phyloP scores from a whole-genome alignment of 2,888 invertebrate genomes.

The Orchesella flavescens region DNA sequence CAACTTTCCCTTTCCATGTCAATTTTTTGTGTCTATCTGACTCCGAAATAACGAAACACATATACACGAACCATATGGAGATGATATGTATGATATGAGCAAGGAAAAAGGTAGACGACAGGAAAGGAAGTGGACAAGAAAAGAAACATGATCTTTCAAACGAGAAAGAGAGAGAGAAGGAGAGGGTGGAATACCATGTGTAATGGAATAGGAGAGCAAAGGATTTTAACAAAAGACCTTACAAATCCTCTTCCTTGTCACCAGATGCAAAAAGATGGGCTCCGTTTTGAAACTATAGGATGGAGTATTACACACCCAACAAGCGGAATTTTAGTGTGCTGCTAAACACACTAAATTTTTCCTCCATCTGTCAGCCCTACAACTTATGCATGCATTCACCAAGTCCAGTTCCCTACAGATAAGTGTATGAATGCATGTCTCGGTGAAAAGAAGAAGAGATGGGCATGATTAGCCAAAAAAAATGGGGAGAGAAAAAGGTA shows the following conservation, averaged over 20 bases:
- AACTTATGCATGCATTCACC: no score
- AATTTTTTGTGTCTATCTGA: not conserved
- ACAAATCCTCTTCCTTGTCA: slow-evolving; percentile 45
- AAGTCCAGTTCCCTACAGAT: not conserved
- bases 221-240: slow-evolving; percentile 45
- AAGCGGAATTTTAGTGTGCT: no score
- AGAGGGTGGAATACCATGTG: not conserved
- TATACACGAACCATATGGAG: slow-evolving; percentile 32
- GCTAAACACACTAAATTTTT: no score
- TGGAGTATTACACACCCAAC: no score
- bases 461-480: not conserved
- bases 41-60: not conserved
- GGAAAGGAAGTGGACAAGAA: not conserved
- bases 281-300: no score
- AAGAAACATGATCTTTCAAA: not conserved
- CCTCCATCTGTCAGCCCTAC: no score
- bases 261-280: slow-evolving; percentile 17
- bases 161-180: not conserved
- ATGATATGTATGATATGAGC: slow-evolving; percentile 6
- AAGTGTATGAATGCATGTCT: not conserved
- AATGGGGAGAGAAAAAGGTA: not conserved
- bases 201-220: not conserved
- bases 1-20: not conserved
- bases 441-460: not conserved
- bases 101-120: not conserved